A percentile compares a stretch with the other conserved stretches of the same genome.
phyloP scores from a whole-genome alignment of 2,888 invertebrate species.

The Spialia ferax region DNA sequence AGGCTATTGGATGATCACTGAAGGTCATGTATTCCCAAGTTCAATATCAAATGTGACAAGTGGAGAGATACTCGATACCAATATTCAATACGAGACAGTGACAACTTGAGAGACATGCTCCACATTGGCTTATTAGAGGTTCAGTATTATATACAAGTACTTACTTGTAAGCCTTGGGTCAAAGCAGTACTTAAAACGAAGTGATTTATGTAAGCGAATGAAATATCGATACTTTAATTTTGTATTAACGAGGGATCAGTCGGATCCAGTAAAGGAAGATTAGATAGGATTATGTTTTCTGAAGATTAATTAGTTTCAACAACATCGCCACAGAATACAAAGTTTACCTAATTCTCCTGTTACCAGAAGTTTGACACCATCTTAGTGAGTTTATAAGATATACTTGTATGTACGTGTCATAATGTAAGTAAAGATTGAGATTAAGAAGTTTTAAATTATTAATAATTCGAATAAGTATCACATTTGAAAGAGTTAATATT shows the following conservation, averaged over 20 bases:
- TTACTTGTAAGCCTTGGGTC: background rate
- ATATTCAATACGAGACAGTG: too few relatives aligned
- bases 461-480: too few relatives aligned
- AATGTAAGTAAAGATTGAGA: too few relatives aligned
- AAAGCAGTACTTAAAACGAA: background rate
- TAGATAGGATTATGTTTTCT: conserved; percentile 3
- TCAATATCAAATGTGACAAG: too few relatives aligned
- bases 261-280: conserved; percentile 3
- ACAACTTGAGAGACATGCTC: too few relatives aligned
- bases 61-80: too few relatives aligned
- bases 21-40: too few relatives aligned
- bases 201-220: background rate
- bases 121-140: too few relatives aligned
- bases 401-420: too few relatives aligned
- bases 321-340: background rate
- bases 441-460: too few relatives aligned
- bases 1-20: too few relatives aligned
- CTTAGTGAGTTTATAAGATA: background rate
- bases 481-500: too few relatives aligned
- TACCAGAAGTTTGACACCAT: background rate
- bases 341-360: background rate
- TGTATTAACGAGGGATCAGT: background rate
- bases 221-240: conserved; percentile 12
- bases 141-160: background rate
- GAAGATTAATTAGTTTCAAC: conserved; percentile 9